Evolutionary conservation across 2,113 vertebrate species (phyloP), one percentile per base, ranked within the genome.

Genomic region (Colius striatus): DNA sequence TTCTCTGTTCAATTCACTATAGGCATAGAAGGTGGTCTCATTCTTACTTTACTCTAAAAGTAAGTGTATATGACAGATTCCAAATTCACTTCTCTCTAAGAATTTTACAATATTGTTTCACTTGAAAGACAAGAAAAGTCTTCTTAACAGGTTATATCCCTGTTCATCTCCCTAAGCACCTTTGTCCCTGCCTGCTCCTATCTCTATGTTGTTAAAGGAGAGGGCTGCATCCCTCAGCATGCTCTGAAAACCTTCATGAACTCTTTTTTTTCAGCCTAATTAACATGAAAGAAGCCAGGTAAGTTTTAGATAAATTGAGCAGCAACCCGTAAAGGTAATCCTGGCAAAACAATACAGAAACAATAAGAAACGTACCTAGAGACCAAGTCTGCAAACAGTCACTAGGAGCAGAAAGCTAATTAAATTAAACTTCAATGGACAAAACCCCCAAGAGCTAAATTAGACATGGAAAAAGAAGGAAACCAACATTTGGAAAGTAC

Each of bases 41-140:
- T 58, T 70, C 51, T 89, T 68, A 48, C 47, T 83, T 88, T 68
- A 30, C 70, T 94, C 27, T 81, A 84, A 71, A 90, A 94, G 29
- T n/a, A 63, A 81, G 57, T 60, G 92, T 53, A 38, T 76, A 62
- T 34, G n/a, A 41, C 63, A 62, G 47, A 80, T 58, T 66, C 72
- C n/a, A 81, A 48, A 63, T 22, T 74, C 26, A 51, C 5, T 8
- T 4, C 14, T 67, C 41, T 73, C 34, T n/a, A 29, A 81, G 18
- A 47, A 55, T 87, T 84, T 78, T 75, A 43, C 15, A n/a, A 4
- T 48, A 2, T 27, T 60, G 5, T 60, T 78, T 84, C 38, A 86
- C 63, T 55, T 13, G 53, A 61, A 30, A 30, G 9, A 27, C 62
- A 72, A 66, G 30, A 80, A 80, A 71, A 61, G 5, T 3, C 7